Evolutionary conservation across 2,113 vertebrate species (phyloP).

Genomic region (Ondatra zibethicus): DNA sequence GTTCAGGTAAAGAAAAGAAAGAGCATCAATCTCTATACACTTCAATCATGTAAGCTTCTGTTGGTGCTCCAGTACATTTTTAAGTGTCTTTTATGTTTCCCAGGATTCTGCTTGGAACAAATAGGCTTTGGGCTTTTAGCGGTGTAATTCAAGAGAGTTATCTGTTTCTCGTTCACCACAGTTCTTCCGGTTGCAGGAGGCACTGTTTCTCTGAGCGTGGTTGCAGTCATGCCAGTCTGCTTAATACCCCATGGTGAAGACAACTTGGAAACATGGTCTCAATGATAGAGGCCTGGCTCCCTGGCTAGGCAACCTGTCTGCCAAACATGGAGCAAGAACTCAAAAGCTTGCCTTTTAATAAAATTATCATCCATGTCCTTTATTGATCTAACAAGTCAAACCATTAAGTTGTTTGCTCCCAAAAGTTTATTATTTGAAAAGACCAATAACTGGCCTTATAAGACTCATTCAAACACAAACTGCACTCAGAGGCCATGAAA

Average conservation of each 20-base stretch:
- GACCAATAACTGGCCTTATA: too few species aligned
- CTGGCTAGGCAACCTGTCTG: background rate
- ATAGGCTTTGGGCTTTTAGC: background rate
- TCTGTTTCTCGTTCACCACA: background rate
- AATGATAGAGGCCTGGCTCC: background rate
- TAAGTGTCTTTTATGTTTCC: background rate
- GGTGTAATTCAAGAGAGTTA: background rate
- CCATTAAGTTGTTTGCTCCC: background rate
- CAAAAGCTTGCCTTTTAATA: background rate
- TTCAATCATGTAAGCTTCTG: background rate
- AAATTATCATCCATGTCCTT: background rate
- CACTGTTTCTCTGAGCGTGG: background rate
- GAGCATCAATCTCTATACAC: background rate
- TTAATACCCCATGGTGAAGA: background rate
- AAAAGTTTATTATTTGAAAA: background rate
- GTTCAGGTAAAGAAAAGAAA: background rate
- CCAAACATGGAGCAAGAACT: background rate
- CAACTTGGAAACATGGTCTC: background rate
- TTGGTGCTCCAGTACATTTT: background rate
- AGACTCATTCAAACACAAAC: background rate
- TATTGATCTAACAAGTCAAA: background rate
- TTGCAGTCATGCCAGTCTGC: accelerated
- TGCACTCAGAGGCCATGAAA: background rate
- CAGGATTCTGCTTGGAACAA: background rate
- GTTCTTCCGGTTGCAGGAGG: background rate